Conservation (phyloP, 2,888 invertebrate species). For the Drosophila mettleri region DNA sequence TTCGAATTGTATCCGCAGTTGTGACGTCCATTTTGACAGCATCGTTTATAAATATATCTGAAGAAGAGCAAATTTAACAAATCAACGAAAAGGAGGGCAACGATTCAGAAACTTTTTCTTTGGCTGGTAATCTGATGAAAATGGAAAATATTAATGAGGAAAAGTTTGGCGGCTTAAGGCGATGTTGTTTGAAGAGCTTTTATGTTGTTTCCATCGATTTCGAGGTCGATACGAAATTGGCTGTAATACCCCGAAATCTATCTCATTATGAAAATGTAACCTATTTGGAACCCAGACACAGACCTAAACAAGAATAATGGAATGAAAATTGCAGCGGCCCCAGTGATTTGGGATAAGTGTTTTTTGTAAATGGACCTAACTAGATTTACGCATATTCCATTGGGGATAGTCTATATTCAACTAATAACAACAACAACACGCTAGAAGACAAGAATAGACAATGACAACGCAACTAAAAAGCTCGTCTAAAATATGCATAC, state of each 20-base stretch:
- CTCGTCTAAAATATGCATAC: slow-evolving; percentile 59
- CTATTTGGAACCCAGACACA: slow-evolving; percentile 53
- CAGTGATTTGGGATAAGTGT: slow-evolving; percentile 23
- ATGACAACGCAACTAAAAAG: slow-evolving; percentile 62
- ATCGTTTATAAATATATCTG: slow-evolving; percentile 58
- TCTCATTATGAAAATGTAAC: slow-evolving; percentile 78
- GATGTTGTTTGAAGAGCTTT: slow-evolving; percentile 45
- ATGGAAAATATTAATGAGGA: slow-evolving; percentile 78
- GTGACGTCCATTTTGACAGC: slow-evolving; percentile 43
- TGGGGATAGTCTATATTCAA: slow-evolving; percentile 65
- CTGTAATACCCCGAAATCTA: slow-evolving; percentile 21
- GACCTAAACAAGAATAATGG: slow-evolving; percentile 22
- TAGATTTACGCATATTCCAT: slow-evolving; percentile 76
- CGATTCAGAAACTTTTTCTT: slow-evolving; percentile 45
- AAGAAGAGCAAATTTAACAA: slow-evolving; percentile 50
- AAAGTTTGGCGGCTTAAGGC: slow-evolving; percentile 56
- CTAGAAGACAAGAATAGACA: neutral
- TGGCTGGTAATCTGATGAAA: slow-evolving; percentile 70
- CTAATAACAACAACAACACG: slow-evolving; percentile 45
- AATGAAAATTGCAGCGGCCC: slow-evolving; percentile 17
- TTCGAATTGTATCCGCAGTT: slow-evolving; percentile 4
- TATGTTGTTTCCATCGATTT: slow-evolving; percentile 44
- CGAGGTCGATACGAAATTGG: slow-evolving; percentile 26
- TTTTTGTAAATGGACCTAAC: slow-evolving; percentile 18
- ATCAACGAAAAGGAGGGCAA: slow-evolving; percentile 44